Conservation (phyloP, 2,797 vertebrate genomes). For the Coilia nasus region DNA sequence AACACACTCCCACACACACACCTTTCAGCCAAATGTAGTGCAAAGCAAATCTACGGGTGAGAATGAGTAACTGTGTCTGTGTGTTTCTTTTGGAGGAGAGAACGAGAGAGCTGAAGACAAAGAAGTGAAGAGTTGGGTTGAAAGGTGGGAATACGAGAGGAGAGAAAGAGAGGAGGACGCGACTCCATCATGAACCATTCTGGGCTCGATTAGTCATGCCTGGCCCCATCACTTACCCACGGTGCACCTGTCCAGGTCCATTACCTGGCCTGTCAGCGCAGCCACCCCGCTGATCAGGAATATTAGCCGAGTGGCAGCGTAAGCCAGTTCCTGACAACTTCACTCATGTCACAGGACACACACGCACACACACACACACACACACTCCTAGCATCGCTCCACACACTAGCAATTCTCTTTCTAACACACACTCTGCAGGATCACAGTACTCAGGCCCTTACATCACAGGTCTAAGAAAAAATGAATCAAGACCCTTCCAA, state of each 20-base stretch:
- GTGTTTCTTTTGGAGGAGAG: background rate
- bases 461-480: background rate
- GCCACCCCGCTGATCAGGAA: conserved; percentile 30
- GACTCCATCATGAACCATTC: conserved; percentile 35
- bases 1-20: conserved; percentile 38
- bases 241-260: conserved; percentile 50
- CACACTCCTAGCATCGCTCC: conserved; percentile 26
- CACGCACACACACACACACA: conserved; percentile 38
- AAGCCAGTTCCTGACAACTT: conserved; percentile 55
- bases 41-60: conserved; percentile 49
- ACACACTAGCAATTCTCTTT: background rate
- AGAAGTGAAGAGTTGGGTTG: background rate
- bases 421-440: background rate
- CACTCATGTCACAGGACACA: conserved; percentile 55
- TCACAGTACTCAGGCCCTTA: background rate
- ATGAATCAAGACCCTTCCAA: too few species aligned
- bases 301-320: conserved; percentile 30
- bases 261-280: conserved; percentile 42
- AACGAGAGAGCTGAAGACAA: background rate
- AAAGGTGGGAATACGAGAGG: background rate
- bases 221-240: conserved; percentile 52
- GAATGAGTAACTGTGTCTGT: conserved; percentile 42
- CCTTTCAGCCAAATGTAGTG: conserved; percentile 46
- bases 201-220: conserved; percentile 53
- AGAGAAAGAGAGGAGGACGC: conserved; percentile 1